phyloP scores from a whole-genome alignment of 2,797 vertebrate species.

The Argyrosomus regius region DNA sequence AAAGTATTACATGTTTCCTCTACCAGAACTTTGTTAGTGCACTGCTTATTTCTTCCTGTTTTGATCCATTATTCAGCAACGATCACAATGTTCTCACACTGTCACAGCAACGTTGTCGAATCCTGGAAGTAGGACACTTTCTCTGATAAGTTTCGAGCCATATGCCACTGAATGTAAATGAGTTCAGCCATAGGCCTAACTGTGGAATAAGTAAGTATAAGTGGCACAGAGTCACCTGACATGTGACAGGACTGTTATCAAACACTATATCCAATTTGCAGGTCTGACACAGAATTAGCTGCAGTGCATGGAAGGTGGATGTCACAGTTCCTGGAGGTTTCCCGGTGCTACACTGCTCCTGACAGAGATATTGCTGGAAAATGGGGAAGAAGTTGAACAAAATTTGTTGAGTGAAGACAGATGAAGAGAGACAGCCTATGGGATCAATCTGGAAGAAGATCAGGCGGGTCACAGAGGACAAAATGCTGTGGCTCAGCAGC shows the following conservation, averaged over 20 bases:
- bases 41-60: background rate
- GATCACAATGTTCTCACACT: slow-evolving; percentile 8
- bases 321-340: slow-evolving; percentile 7
- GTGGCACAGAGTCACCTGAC: slow-evolving; percentile 43
- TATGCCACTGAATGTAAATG: slow-evolving; percentile 29
- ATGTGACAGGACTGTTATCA: slow-evolving; percentile 62
- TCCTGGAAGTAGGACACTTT: slow-evolving; percentile 23
- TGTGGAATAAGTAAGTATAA: slow-evolving; percentile 15
- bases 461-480: slow-evolving; percentile 53
- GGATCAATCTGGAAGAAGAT: slow-evolving; percentile 74
- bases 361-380: background rate
- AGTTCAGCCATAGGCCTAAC: slow-evolving; percentile 34
- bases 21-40: background rate
- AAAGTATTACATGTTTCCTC: background rate
- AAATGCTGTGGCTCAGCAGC: slow-evolving; percentile 49
- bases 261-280: slow-evolving; percentile 75
- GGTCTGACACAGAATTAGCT: slow-evolving; percentile 62
- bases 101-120: slow-evolving; percentile 3
- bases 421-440: slow-evolving; percentile 52
- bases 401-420: background rate
- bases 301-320: slow-evolving; percentile 3
- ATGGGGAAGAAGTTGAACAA: background rate
- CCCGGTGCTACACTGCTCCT: background rate
- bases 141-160: background rate
- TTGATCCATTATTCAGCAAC: slow-evolving; percentile 29